Conservation (phyloP, 30 jellyfish, hydroid and myxozoan species). For the Pelagia noctiluca region DNA sequence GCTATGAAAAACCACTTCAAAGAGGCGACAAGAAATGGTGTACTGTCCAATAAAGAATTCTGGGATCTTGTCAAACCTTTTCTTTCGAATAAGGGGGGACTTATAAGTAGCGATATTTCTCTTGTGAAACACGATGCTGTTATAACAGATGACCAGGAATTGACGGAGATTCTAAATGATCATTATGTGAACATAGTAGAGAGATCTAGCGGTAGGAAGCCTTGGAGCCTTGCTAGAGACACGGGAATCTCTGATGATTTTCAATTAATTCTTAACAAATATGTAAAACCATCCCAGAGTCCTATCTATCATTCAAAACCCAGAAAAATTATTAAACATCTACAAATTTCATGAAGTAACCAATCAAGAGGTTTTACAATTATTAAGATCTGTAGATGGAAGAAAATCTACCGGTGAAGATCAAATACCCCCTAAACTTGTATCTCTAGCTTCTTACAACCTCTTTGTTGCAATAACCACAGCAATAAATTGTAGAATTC, state of each 20-base stretch:
- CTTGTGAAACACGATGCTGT: constrained; percentile 38
- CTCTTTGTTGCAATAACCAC: neutral
- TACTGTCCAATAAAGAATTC: neutral
- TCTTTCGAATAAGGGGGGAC: too few species aligned
- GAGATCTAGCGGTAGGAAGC: constrained; percentile 44
- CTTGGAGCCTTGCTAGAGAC: neutral
- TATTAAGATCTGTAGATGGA: constrained; percentile 19
- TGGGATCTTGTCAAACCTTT: constrained; percentile 2
- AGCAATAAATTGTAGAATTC: too few species aligned
- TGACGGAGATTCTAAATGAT: constrained; percentile 49
- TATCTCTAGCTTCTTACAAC: neutral
- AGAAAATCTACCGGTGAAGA: constrained; percentile 20
- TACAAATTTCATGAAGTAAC: neutral
- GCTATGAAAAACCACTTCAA: neutral
- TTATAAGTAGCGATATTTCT: constrained; percentile 43
- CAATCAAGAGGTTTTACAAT: neutral
- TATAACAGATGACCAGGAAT: constrained; percentile 44
- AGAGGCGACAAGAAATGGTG: neutral
- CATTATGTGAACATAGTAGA: constrained; percentile 40
- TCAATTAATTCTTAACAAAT: neutral
- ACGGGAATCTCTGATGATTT: neutral
- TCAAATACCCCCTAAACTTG: too few species aligned
- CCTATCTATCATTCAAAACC: constrained; percentile 10
- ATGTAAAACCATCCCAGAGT: constrained; percentile 36
- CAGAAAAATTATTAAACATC: constrained; percentile 3